Evolutionary conservation across 2,113 vertebrate species (phyloP), one percentile per base, ranked within the genome.

Genomic region (Lates calcarifer): DNA sequence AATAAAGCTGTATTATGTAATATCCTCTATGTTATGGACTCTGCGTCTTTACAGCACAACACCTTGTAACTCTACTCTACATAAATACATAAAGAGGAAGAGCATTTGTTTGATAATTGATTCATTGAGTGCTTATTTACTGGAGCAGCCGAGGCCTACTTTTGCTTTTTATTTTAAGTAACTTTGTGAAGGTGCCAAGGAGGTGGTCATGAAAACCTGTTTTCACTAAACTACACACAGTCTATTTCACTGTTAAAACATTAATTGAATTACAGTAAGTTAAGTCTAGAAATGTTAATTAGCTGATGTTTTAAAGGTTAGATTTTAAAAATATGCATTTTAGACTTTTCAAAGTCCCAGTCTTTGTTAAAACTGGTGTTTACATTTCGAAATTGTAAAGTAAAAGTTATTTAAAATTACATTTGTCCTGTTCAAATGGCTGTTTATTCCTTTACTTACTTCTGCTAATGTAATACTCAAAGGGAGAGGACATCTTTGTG

Each of bases 1-100:
- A 18, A 76, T 76, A 31, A 76, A 56, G 24, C 13, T n/a, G 22
- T 2, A 18, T 56, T 70, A 33, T 41, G 18, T 55, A 22, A 64
- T 33, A n/a, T 43, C 49, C 10, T 56, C 62, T 9, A 17, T 6
- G 20, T 33, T 11, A 60, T n/a, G 14, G 0, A 47, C 39, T n/a
- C 10, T 20, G 12, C 2, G 15, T 5, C 26, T 69, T 70, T 56
- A 55, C 9, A 53, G n/a, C n/a, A 26, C 31, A 26, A 17, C 66
- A 26, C 33, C 31, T 55, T 39, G 66, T 68, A 68, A 68, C 43
- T 35, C 65, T n/a, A 29, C 47, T 26, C 0, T 10, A 17, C 49
- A 55, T 39, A 39, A 37, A 39, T 28, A 28, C 22, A 55, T 69
- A 39, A 55, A 69, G 17, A 26, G n/a, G n/a, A 33, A 14, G n/a